These are phyloP conservation scores for Lepidurus couesii DNA, from an alignment of 1,140 invertebrate genomes.

Conservation along the genomic window DNA sequence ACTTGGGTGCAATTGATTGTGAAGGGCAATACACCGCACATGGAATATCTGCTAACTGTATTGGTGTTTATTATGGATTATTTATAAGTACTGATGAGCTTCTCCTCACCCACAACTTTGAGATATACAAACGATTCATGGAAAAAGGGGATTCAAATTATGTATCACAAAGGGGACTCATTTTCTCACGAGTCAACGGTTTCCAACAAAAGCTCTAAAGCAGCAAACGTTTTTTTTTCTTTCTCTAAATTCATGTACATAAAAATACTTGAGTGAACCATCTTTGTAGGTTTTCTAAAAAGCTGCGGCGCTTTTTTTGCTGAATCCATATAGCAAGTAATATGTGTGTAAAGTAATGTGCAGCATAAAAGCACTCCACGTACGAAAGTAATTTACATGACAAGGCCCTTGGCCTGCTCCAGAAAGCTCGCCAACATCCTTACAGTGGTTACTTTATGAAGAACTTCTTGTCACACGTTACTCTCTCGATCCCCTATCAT, in stretches of 20 bases:
- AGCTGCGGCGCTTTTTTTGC: background rate
- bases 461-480: background rate
- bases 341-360: conserved; percentile 7
- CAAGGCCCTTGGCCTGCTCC: background rate
- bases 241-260: background rate
- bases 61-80: conserved; percentile 15
- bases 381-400: conserved; percentile 5
- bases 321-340: conserved; percentile 1
- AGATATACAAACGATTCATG: conserved; percentile 5
- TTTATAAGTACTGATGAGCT: conserved; percentile 22
- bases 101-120: conserved; percentile 10
- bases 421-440: background rate
- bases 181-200: background rate
- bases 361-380: conserved; percentile 18
- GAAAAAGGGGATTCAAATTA: conserved; percentile 1
- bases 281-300: conserved; percentile 11
- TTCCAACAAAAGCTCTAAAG: conserved; percentile 18
- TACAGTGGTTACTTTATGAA: background rate
- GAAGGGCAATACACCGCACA: conserved; percentile 18
- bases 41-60: conserved; percentile 3
- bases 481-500: background rate
- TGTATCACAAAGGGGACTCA: conserved; percentile 14
- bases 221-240: background rate
- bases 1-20: conserved; percentile 15
- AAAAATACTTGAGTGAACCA: conserved; percentile 4